Evolutionary conservation across 2,113 vertebrate genomes (phyloP), one percentile per base, ranked within the genome.

Genomic region (Coreoperca whiteheadi): DNA sequence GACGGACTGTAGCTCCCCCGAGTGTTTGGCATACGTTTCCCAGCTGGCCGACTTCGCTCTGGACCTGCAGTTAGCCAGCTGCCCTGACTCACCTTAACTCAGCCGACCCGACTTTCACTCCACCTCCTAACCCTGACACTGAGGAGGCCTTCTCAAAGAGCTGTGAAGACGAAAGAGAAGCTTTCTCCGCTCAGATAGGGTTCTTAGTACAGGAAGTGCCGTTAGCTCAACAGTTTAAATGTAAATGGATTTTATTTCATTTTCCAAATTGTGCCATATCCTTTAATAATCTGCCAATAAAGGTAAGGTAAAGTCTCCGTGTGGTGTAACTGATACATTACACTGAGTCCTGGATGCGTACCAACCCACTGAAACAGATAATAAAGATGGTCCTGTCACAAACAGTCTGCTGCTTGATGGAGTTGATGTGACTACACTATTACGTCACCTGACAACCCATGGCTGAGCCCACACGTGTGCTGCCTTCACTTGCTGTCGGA

Each of bases 61-160:
- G 74, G 70, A 87, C 1, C 65, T 93, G 25, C 86, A 76, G 71
- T 6, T 90, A 1, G 0, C 0, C 0, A 6, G 73, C 63, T 93
- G 90, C 28, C 61, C 66, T 4, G 30, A 48, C 21, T 25, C 51
- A 3, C 32, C 14, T 1, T 65, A 32, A 81, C 34, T 32, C 16
- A 48, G 65, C 43, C n/a, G 50, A n/a, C 21, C 21, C 48, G 39
- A 46, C 14, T 46, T 46, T 66, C 39, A 46, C 14, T 66, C 10
- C 8, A 54, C 16, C n/a, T n/a, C n/a, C n/a, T n/a, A n/a, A n/a
- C n/a, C n/a, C 15, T 60, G 8, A 32, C 6, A 18, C 6, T n/a
- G 12, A 74, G 9, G 18, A 4, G 39, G 66, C 8, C 20, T 30
- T 50, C 3, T 18, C 3, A 1, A 4, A 32, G 25, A 23, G 11